Base-by-base conservation (phyloP, 2,113 vertebrate species). In the Cryptotis parvus region DNA sequence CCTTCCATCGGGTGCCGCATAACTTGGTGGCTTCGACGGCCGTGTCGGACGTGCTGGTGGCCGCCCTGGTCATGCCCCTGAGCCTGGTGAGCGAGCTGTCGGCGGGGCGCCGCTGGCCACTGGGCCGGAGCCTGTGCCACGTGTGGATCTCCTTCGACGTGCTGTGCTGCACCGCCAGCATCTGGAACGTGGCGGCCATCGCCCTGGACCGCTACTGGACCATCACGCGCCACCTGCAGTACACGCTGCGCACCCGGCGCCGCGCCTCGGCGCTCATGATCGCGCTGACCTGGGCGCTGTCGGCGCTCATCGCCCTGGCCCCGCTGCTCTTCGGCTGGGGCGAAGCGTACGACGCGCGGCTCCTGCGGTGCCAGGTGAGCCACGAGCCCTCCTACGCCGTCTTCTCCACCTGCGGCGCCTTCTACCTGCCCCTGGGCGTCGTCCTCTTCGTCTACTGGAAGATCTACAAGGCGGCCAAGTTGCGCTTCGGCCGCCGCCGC, bases 1-100 rank as follows among this genome's bases (percentile, higher is more conserved):
- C 95, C 79, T 96, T 97, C 45, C 94, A 96, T 58, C 85, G 93
- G 2, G 91, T 96, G 33, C 94, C 90, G 4, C 96, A 94, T 9
- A 96, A 96, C 39, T 70, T 95, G 85, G 96, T 96, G 91, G 95
- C 96, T 80, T 97, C 95, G 27, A 97, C 87, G 45, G 95, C 96
- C 4, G 84, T 96, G 15, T 93, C 94, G 3, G 96, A 96, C 84
- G 73, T 80, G 5, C 89, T 94, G 3, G 96, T 96, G 61, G 96
- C 97, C 1, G 93, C 89, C 6, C 65, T 96, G 81, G 95, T 94
- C 66, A 96, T 94, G 94, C 95, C 95, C 0, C 86, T 94, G 35
- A 95, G 96, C 43, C 84, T 96, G 76, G 93, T 88, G 41, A 97
- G 93, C 33, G 94, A 96, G 90, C 87, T 95, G 39, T 90, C 89